Evolutionary conservation across 2,888 invertebrate species (phyloP).

Genomic region (Hypselothyrea guttata): DNA sequence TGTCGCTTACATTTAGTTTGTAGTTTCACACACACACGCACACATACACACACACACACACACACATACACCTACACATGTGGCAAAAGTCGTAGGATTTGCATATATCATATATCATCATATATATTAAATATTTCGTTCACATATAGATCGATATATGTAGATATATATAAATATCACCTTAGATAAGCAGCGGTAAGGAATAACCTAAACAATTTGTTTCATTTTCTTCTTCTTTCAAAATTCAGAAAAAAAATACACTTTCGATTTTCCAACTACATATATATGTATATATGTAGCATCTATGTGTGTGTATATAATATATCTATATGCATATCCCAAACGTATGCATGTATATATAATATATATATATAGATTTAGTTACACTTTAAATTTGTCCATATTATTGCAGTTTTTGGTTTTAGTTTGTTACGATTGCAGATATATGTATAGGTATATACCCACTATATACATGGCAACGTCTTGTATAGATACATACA

Average conservation of each 20-base stretch:
- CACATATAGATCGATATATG: slow-evolving; percentile 27
- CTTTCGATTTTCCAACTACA: slow-evolving; percentile 17
- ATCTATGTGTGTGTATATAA: slow-evolving; percentile 4
- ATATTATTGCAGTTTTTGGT: slow-evolving; percentile 9
- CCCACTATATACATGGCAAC: slow-evolving; percentile 12
- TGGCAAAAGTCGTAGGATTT: slow-evolving; percentile 74
- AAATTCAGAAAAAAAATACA: slow-evolving; percentile 59
- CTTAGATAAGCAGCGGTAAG: slow-evolving; percentile 73
- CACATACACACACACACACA: slow-evolving; percentile 11
- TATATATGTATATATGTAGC: slow-evolving; percentile 11
- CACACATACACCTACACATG: slow-evolving; percentile 6
- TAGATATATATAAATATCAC: slow-evolving; percentile 65
- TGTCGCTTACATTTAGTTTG: slow-evolving; percentile 52
- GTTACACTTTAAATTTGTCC: no score
- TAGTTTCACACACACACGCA: slow-evolving; percentile 47
- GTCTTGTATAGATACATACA: slow-evolving; percentile 8
- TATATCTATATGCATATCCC: no score
- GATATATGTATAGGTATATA: slow-evolving; percentile 20
- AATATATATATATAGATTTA: no score
- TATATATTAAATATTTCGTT: slow-evolving; percentile 43
- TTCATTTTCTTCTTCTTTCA: slow-evolving; percentile 15
- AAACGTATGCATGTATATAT: no score
- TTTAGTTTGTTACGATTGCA: no score
- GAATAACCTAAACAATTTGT: slow-evolving; percentile 66
- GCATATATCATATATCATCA: no score